Percentiles rank a stretch among this genome's conserved stretches.
Evolutionary conservation across 2,888 invertebrate species (phyloP).

Genomic region (Tenodera sinensis): DNA sequence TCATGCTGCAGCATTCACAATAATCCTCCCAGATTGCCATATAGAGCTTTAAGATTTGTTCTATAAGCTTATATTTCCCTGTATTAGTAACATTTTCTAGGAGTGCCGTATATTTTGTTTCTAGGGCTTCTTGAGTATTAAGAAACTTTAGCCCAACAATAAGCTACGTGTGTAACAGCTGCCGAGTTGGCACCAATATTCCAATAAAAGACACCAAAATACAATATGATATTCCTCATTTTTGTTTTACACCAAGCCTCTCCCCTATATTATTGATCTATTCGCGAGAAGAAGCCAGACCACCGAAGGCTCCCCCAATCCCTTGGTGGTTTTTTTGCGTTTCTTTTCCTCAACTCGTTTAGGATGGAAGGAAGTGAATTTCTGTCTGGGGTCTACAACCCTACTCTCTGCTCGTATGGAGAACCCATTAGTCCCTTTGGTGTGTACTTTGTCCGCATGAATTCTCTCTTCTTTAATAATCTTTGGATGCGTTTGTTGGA

Average conservation of each 20-base stretch:
- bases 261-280: neutral
- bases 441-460: neutral
- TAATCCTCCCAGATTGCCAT: too few species aligned
- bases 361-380: neutral
- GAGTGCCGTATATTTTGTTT: too few species aligned
- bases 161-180: too few species aligned
- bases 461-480: neutral
- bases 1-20: too few species aligned
- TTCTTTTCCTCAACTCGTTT: neutral
- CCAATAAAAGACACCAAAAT: neutral
- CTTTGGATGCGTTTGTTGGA: neutral
- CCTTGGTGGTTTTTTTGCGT: neutral
- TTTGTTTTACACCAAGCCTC: neutral
- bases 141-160: too few species aligned
- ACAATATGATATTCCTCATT: neutral
- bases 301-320: neutral
- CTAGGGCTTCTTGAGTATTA: too few species aligned
- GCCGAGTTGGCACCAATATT: neutral
- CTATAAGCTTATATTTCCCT: too few species aligned
- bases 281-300: neutral
- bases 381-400: neutral
- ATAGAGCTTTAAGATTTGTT: too few species aligned
- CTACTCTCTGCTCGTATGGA: neutral
- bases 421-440: neutral
- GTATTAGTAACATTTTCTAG: too few species aligned